Conservation (phyloP, 2,888 invertebrate genomes). For the Lapara coniferarum region DNA sequence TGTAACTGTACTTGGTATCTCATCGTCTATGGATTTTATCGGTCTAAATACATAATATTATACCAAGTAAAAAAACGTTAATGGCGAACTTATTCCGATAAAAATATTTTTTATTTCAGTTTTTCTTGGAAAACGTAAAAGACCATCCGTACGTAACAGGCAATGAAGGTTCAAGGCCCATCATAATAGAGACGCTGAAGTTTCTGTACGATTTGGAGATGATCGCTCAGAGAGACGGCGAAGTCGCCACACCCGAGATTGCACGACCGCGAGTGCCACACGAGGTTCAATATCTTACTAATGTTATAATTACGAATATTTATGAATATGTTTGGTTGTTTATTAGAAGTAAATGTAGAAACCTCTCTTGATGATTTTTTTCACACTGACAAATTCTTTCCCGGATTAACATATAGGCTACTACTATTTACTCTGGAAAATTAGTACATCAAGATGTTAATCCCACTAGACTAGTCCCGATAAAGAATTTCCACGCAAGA, state of each 20-base stretch:
- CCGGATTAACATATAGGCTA: too few species aligned
- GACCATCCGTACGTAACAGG: conserved; percentile 93
- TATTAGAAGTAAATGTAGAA: too few species aligned
- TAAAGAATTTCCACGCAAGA: too few species aligned
- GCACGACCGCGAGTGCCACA: conserved; percentile 93
- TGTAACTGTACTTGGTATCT: too few species aligned
- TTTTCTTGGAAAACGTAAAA: conserved; percentile 95
- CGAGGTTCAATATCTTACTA: conserved; percentile 76
- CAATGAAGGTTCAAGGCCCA: conserved; percentile 92
- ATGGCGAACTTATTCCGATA: neutral
- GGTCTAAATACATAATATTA: too few species aligned
- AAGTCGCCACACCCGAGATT: conserved; percentile 92
- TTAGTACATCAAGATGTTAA: too few species aligned
- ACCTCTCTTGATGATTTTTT: too few species aligned
- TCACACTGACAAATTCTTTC: too few species aligned
- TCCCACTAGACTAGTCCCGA: too few species aligned
- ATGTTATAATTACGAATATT: neutral
- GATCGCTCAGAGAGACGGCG: conserved; percentile 90
- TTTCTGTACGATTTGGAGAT: conserved; percentile 96
- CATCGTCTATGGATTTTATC: too few species aligned
- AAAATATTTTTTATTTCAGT: conserved; percentile 75
- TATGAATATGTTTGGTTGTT: too few species aligned
- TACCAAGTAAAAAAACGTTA: neutral
- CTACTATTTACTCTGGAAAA: too few species aligned
- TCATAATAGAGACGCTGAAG: conserved; percentile 95